Evolutionary conservation across 2,888 invertebrate genomes (phyloP).

Genomic region (Metallyticus violacea): DNA sequence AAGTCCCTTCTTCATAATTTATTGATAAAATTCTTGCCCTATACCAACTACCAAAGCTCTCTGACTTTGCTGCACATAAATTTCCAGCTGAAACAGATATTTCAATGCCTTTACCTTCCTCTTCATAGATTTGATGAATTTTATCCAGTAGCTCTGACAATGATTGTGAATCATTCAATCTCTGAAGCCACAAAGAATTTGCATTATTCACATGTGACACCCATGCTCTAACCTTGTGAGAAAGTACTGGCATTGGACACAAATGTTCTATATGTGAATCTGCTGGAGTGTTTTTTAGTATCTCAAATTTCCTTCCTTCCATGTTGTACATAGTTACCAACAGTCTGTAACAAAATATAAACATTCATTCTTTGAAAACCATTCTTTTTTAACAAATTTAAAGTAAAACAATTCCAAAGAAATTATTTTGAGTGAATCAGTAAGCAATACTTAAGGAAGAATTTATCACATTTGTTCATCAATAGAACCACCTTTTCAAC

Average conservation of each 20-base stretch:
- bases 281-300: conserved; percentile 43
- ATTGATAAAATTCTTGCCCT: conserved; percentile 56
- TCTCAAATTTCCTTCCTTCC: conserved; percentile 38
- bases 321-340: conserved; percentile 62
- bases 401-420: no score
- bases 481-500: no score
- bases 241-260: conserved; percentile 61
- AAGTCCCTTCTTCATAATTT: conserved; percentile 46
- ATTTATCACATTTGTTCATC: no score
- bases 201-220: conserved; percentile 58
- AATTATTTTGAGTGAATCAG: no score
- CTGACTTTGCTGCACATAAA: conserved; percentile 59
- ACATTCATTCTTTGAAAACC: no score
- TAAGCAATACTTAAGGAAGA: no score
- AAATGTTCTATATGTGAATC: conserved; percentile 40
- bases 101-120: conserved; percentile 35
- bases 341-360: conserved; percentile 52
- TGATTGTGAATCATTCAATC: conserved; percentile 49
- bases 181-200: conserved; percentile 63
- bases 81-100: conserved; percentile 51
- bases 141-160: conserved; percentile 51
- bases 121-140: conserved; percentile 58
- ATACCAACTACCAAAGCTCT: conserved; percentile 67
- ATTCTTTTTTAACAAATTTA: no score
- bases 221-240: conserved; percentile 57